Conservation (phyloP, 2,113 vertebrate genomes). For the Oncorhynchus clarkii region DNA sequence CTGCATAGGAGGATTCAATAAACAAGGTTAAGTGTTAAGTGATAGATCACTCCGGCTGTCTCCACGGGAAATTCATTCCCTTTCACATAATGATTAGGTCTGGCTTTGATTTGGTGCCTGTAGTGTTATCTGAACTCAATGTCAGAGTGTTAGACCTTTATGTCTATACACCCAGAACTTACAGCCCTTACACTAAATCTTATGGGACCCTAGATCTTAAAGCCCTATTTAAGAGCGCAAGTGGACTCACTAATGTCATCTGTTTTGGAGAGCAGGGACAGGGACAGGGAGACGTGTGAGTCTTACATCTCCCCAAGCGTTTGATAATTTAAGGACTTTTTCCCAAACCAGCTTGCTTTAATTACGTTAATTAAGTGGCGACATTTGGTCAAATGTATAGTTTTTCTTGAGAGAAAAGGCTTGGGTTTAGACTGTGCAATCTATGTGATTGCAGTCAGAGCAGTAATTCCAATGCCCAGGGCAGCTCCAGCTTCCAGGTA, state of each 20-base stretch:
- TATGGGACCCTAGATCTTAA: constrained; percentile 32
- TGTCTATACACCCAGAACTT: constrained; percentile 37
- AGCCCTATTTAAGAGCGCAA: constrained; percentile 41
- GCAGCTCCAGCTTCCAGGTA: constrained; percentile 42
- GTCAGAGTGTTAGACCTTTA: constrained; percentile 7
- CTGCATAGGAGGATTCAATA: constrained; percentile 6
- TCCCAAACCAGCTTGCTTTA: constrained; percentile 78
- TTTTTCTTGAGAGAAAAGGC: constrained; percentile 71
- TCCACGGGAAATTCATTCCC: constrained; percentile 36
- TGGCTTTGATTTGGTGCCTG: constrained; percentile 37
- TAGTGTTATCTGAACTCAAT: constrained; percentile 20
- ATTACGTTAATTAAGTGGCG: constrained; percentile 81
- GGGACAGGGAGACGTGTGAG: constrained; percentile 35
- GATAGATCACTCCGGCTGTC: constrained; percentile 22
- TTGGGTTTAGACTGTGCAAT: constrained; percentile 65
- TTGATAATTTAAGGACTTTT: constrained; percentile 71
- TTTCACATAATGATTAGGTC: constrained; percentile 34
- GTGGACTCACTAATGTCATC: constrained; percentile 55
- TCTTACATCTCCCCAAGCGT: constrained; percentile 59
- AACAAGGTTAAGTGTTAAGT: constrained; percentile 32
- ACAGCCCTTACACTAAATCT: constrained; percentile 17
- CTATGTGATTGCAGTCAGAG: constrained; percentile 59
- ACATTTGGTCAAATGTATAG: constrained; percentile 79
- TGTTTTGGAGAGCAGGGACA: constrained; percentile 57
- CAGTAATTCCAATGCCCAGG: constrained; percentile 69